Conservation (phyloP, 2,888 invertebrate species). For the Andrena minutula region DNA sequence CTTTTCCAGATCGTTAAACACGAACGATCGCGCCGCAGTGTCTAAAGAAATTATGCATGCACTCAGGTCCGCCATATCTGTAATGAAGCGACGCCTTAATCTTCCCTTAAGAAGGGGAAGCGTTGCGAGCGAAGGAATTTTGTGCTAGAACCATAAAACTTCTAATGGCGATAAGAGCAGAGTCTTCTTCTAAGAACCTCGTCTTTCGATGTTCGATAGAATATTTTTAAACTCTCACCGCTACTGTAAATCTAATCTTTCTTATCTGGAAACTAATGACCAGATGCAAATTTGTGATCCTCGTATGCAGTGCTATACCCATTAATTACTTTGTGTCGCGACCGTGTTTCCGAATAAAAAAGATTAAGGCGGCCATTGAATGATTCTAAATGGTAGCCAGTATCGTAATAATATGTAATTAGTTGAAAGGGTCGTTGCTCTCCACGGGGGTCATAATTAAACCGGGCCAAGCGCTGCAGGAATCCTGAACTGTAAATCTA, state of each 20-base stretch:
- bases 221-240: background rate
- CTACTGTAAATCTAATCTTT: conserved; percentile 8
- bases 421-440: conserved; percentile 21
- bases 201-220: background rate
- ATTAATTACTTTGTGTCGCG: background rate
- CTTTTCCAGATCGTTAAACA: conserved; percentile 18
- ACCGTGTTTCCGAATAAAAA: background rate
- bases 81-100: background rate
- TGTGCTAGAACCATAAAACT: background rate
- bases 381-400: background rate
- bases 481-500: conserved; percentile 46
- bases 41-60: conserved; percentile 2
- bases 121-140: background rate
- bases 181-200: background rate
- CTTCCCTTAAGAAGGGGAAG: background rate
- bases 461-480: conserved; percentile 20
- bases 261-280: conserved; percentile 27
- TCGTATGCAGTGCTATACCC: background rate
- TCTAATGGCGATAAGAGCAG: background rate
- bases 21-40: background rate
- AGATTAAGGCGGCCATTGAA: background rate
- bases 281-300: conserved; percentile 20
- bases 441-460: conserved; percentile 23
- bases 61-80: background rate
- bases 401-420: conserved; percentile 31